Percentiles rank a stretch among this genome's conserved stretches.
Conservation (phyloP, 2,113 vertebrate species). For the Chionis minor region DNA sequence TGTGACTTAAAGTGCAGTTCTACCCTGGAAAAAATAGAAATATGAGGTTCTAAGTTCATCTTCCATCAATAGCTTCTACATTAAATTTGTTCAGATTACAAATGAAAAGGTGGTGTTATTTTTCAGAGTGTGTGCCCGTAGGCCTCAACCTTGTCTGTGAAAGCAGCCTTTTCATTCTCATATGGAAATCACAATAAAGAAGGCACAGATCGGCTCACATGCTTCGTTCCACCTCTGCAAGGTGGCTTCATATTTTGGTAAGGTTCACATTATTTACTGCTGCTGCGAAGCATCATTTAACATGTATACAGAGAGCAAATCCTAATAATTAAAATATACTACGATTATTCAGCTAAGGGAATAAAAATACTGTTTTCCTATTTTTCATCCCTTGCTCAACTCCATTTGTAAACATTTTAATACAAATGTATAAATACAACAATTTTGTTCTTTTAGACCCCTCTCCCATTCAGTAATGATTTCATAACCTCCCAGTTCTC, state of each 20-base stretch:
- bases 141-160: background rate
- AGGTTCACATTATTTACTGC: background rate
- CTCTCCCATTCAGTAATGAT: background rate
- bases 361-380: background rate
- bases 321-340: background rate
- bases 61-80: background rate
- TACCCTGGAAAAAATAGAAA: slow-evolving; percentile 27
- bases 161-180: background rate
- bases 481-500: background rate
- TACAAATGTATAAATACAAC: background rate
- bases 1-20: slow-evolving; percentile 34
- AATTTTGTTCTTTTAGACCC: background rate
- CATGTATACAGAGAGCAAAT: background rate
- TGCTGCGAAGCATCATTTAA: background rate
- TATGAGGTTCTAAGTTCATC: background rate
- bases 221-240: background rate
- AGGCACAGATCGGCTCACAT: background rate
- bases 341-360: background rate
- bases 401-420: background rate
- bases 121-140: background rate
- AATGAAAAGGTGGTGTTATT: slow-evolving; percentile 16
- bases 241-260: background rate
- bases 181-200: background rate
- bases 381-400: background rate
- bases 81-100: background rate